Evolutionary conservation across 2,113 vertebrate genomes (phyloP).

Genomic region (Zosterops hypoxanthus): DNA sequence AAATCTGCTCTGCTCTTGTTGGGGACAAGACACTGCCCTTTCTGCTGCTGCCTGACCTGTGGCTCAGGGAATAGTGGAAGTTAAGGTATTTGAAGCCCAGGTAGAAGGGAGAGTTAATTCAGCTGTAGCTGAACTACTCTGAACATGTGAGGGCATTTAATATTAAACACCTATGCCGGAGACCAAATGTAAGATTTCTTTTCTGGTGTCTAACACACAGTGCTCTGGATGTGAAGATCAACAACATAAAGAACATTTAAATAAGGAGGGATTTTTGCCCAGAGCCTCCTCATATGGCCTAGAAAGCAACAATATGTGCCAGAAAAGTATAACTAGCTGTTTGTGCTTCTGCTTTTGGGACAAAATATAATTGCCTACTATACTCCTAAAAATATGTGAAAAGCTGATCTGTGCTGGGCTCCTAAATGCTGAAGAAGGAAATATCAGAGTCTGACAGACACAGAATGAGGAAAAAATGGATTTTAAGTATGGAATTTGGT

Average conservation of each 20-base stretch:
- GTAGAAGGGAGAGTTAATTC: neutral
- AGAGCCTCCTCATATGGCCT: neutral
- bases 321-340: neutral
- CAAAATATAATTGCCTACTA: neutral
- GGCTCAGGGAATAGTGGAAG: neutral
- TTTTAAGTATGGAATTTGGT: neutral
- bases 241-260: neutral
- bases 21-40: neutral
- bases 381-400: neutral
- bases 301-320: neutral
- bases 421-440: neutral
- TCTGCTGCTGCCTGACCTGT: neutral
- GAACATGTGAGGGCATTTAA: neutral
- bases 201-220: neutral
- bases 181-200: neutral
- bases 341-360: neutral
- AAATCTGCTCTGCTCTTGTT: neutral
- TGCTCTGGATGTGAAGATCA: neutral
- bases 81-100: neutral
- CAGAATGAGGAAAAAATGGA: neutral
- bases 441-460: neutral
- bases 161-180: neutral
- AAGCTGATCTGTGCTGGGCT: neutral
- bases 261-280: neutral
- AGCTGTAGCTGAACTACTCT: neutral